Evolutionary conservation across 1,140 invertebrate species (phyloP), one percentile per base, ranked within the genome.

Genomic region (Drosophila fuyamai): DNA sequence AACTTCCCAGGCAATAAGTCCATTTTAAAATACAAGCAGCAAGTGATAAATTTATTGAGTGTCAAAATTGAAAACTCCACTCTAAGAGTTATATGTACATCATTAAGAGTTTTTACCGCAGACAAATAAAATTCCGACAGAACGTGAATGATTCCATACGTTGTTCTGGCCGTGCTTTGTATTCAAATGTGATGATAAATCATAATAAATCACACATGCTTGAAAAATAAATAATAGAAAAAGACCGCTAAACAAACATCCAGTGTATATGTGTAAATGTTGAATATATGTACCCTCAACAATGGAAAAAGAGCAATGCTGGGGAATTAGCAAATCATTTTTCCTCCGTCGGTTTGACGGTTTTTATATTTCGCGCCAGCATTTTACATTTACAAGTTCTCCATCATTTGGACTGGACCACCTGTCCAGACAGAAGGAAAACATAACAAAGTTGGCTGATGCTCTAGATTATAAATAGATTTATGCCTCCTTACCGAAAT

Each of bases 201-300:
- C 84, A 89, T 65, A 51, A 83, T 88, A 80, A 89, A 88, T 89
- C 76, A 88, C 56, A 81, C 54, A 63, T 74, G 74, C 68, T 73
- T 68, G 51, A 32, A 62, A 77, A 72, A 76, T 67, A 76, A 66
- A 80, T 77, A 71, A 63, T 44, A 68, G 48, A 38, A 59, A 57
- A 74, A 40, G 35, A 66, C 61, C 54, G 70, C 68, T 77, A 62
- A 77, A 72, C 60, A 73, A 80, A 63, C 66, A 83, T 44, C 29
- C 29, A 53, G 46, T 56, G 36, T 38, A 60, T 62, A 61, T 50
- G 23, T 65, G 63, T 18, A 62, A 53, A 70, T 44, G 14, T 71
- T 10, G 32, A 50, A 41, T 53, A 35, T 58, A 14, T 65, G 32
- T 29, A 27, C 50, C 41, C 27, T 40, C 62, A 77, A 81, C 51